phyloP scores from a whole-genome alignment of 2,888 invertebrate species.

The Mesorhabditis belari region DNA sequence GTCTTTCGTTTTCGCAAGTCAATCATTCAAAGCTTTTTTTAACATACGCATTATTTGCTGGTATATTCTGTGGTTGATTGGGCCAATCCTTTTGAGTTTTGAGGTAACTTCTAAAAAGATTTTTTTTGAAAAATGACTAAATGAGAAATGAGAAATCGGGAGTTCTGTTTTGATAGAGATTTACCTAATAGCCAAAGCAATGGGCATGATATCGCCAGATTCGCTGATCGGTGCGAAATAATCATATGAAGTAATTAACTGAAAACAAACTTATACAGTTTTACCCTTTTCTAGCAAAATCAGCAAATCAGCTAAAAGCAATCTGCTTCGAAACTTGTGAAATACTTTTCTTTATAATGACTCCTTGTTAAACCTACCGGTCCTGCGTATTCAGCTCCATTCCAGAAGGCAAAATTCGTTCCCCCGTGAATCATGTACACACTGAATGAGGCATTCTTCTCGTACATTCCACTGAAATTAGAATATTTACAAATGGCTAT shows the following conservation, averaged over 20 bases:
- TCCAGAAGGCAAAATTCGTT: slow-evolving; percentile 41
- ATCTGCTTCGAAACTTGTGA: background rate
- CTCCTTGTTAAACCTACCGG: slow-evolving; percentile 2
- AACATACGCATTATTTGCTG: slow-evolving; percentile 55
- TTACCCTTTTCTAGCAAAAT: background rate
- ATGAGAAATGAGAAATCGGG: no score
- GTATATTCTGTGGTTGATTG: slow-evolving; percentile 52
- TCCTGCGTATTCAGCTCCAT: slow-evolving; percentile 22
- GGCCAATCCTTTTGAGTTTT: slow-evolving; percentile 12
- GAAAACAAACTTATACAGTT: background rate
- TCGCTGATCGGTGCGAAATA: slow-evolving; percentile 42
- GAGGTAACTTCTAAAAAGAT: slow-evolving; percentile 11
- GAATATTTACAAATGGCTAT: background rate
- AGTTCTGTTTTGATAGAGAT: background rate
- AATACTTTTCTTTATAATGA: background rate
- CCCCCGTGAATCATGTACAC: slow-evolving; percentile 44
- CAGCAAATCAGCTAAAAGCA: background rate
- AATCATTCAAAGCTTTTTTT: no score
- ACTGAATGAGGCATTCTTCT: slow-evolving; percentile 27
- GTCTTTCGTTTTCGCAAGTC: no score
- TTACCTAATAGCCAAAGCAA: slow-evolving; percentile 25
- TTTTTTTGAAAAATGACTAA: no score
- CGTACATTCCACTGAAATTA: slow-evolving; percentile 13
- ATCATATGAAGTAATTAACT: slow-evolving; percentile 42
- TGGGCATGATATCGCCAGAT: slow-evolving; percentile 28